Evolutionary conservation across 2,888 invertebrate genomes (phyloP).

Genomic region (Hypolimnas misippus): DNA sequence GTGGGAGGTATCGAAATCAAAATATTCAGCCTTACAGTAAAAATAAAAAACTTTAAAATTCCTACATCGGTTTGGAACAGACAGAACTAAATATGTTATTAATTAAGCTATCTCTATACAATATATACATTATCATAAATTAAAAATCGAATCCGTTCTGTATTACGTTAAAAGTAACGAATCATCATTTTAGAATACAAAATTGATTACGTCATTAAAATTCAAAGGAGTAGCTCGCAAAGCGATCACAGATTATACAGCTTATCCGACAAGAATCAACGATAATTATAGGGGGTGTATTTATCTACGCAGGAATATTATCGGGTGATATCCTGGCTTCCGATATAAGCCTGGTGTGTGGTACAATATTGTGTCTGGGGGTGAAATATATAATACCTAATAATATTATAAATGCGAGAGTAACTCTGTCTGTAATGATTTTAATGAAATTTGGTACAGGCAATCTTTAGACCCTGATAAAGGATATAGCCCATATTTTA

Average conservation of each 20-base stretch:
- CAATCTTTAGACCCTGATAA: too few relatives aligned
- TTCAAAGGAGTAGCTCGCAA: constrained; percentile 31
- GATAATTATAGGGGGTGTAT: constrained; percentile 43
- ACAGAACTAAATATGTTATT: too few relatives aligned
- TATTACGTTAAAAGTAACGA: too few relatives aligned
- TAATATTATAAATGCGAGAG: not conserved
- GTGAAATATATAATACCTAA: not conserved
- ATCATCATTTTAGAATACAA: not conserved
- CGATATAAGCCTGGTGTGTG: constrained; percentile 33
- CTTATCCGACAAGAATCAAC: constrained; percentile 45
- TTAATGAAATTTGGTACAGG: too few relatives aligned
- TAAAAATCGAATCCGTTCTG: too few relatives aligned
- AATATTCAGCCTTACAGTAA: too few relatives aligned
- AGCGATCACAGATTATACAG: constrained; percentile 35
- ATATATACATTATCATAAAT: too few relatives aligned
- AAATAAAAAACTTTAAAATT: too few relatives aligned
- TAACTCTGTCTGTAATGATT: not conserved
- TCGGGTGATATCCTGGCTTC: constrained; percentile 44
- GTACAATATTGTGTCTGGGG: constrained; percentile 20
- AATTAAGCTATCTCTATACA: too few relatives aligned
- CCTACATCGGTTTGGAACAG: too few relatives aligned
- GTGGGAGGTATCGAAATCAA: too few relatives aligned
- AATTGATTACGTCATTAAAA: constrained; percentile 22
- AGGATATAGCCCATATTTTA: too few relatives aligned
- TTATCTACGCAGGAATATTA: constrained; percentile 45